phyloP scores from a whole-genome alignment of 2,888 invertebrate genomes.

The Apoda limacodes region DNA sequence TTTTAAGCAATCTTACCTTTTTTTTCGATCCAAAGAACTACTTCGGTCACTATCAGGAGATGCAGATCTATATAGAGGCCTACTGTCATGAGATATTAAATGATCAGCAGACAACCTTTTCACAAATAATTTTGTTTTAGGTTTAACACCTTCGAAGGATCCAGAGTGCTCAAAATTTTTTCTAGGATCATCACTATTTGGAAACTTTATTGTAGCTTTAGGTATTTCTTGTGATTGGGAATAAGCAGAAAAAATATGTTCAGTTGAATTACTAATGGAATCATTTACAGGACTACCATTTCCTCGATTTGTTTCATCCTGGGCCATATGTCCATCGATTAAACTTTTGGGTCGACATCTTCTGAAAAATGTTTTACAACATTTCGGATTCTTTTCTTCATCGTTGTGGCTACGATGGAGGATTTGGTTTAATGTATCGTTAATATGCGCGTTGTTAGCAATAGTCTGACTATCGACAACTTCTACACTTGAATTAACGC shows the following conservation, averaged over 20 bases:
- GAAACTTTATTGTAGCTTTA: slow-evolving; percentile 52
- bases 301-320: slow-evolving; percentile 40
- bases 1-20: slow-evolving; percentile 33
- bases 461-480: slow-evolving; percentile 30
- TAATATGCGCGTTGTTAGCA: slow-evolving; percentile 30
- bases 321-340: slow-evolving; percentile 39
- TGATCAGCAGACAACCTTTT: slow-evolving; percentile 63
- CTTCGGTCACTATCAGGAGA: slow-evolving; percentile 63
- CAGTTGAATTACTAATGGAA: slow-evolving; percentile 46
- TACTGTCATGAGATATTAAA: slow-evolving; percentile 53
- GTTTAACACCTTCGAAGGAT: slow-evolving; percentile 59
- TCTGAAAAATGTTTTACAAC: slow-evolving; percentile 57
- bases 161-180: slow-evolving; percentile 58
- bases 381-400: slow-evolving; percentile 47
- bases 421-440: slow-evolving; percentile 30
- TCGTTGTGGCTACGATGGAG: slow-evolving; percentile 33
- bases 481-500: slow-evolving; percentile 34
- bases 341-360: slow-evolving; percentile 56
- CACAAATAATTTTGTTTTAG: slow-evolving; percentile 56
- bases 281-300: slow-evolving; percentile 51
- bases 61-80: slow-evolving; percentile 49
- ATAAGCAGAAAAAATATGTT: slow-evolving; percentile 38
- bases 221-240: slow-evolving; percentile 56
- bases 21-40: slow-evolving; percentile 58
- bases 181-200: slow-evolving; percentile 46